Evolutionary conservation across 1,140 invertebrate genomes (phyloP), one percentile per base, ranked within the genome.

Genomic region (Pseudomyrmex gracilis): DNA sequence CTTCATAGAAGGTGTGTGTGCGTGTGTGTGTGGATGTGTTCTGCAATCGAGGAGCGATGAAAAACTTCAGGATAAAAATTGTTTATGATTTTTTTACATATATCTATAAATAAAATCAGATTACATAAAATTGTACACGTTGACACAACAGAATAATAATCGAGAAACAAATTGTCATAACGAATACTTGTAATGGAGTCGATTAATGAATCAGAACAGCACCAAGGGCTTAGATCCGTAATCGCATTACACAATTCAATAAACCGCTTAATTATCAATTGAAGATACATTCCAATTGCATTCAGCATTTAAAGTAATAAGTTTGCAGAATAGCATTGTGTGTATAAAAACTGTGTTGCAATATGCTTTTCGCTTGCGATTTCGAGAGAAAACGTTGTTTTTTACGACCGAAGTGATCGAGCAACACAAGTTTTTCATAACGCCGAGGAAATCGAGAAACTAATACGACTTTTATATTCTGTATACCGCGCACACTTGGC

Each of bases 391-490:
- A 84, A 57, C 76, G 85, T 24, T n/a, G n/a, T n/a, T n/a, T 78
- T 84, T 45, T 57, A 55, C 51, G 43, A 60, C 20, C 20, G 63
- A 22, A 51, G 2, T 24, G 20, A 1, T 9, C 10, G 57, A 68
- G 74, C 57, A 67, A 34, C 34, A 34, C 78, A 87, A 87, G 73
- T 87, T 87, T 84, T 74, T 73, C 60, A 43, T 45, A 47, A 60
- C 63, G 63, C 47, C 34, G 34, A 53, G 74, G 34, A 82, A 87
- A 87, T 84, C 85, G 86, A 82, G 86, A 82, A 74, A 80, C 85
- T 82, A 70, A 87, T 87, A 84, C 73, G 73, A 87, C 82, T 84
- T 84, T 87, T 87, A 87, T 87, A 57, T 60, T 49, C 24, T 24
- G 24, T 34, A 34, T 63, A 10, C 57, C 49, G 57, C 47, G 58